phyloP scores from a whole-genome alignment of 2,113 vertebrate species.

The Toxotes jaculatrix region DNA sequence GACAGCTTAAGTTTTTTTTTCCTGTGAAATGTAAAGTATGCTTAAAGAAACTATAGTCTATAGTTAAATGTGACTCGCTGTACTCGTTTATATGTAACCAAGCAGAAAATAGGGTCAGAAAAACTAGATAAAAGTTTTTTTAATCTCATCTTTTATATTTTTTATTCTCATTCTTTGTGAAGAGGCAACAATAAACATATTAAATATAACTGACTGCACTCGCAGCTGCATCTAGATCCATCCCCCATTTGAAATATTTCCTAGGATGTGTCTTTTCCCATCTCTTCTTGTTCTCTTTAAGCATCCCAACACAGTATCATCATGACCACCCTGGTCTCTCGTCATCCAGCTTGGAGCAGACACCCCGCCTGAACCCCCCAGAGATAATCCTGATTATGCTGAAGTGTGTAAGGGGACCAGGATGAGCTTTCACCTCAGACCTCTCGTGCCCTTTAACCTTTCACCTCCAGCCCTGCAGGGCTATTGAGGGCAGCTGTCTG shows the following conservation, averaged over 20 bases:
- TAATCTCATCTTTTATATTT: no score
- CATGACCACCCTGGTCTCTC: conserved; percentile 65
- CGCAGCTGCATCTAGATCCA: neutral
- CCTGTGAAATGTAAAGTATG: neutral
- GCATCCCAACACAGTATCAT: conserved; percentile 26
- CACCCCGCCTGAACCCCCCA: conserved; percentile 30
- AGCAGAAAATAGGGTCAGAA: conserved; percentile 4
- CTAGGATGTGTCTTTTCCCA: neutral
- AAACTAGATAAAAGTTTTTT: neutral
- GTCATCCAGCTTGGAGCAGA: conserved; percentile 3
- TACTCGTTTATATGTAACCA: neutral
- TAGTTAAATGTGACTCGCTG: neutral
- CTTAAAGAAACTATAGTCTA: neutral
- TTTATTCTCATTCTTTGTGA: neutral
- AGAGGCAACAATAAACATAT: neutral
- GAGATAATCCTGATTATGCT: conserved; percentile 74
- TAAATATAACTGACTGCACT: neutral
- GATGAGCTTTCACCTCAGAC: conserved; percentile 73
- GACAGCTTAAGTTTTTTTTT: neutral
- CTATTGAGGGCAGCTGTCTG: conserved; percentile 66
- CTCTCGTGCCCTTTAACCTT: conserved; percentile 76
- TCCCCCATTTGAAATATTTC: neutral
- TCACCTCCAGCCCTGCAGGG: conserved; percentile 57
- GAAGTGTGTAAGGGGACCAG: conserved; percentile 56
- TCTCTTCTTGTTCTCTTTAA: neutral